Conservation (phyloP, 2,797 vertebrate species). For the Perodicticus potto region DNA sequence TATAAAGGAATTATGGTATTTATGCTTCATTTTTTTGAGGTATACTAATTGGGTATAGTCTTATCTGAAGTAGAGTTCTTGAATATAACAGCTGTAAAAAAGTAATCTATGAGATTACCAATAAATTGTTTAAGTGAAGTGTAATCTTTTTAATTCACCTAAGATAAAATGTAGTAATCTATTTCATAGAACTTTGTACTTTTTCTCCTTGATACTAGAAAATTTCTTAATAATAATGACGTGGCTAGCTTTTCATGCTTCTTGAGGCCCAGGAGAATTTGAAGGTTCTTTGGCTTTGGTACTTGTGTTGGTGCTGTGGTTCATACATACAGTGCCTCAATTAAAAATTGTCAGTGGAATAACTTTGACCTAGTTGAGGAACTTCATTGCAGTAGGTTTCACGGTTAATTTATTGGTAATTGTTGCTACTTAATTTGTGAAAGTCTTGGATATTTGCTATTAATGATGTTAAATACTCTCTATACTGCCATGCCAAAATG, state of each 20-base stretch:
- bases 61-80: constrained; percentile 40
- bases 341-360: constrained; percentile 30
- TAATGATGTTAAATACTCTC: constrained; percentile 31
- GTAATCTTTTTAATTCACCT: neutral
- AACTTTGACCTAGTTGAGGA: constrained; percentile 49
- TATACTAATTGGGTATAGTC: constrained; percentile 1
- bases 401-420: constrained; percentile 32
- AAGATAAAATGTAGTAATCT: neutral
- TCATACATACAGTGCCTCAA: neutral
- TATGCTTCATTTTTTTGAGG: neutral
- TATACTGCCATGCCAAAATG: constrained; percentile 58
- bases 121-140: constrained; percentile 15
- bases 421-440: constrained; percentile 60
- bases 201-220: constrained; percentile 1
- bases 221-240: neutral
- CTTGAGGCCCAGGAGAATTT: neutral
- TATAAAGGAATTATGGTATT: constrained; percentile 44
- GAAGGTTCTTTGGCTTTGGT: constrained; percentile 23
- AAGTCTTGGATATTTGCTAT: constrained; percentile 58
- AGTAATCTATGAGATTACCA: neutral
- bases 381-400: constrained; percentile 38
- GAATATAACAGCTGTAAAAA: constrained; percentile 13
- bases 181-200: constrained; percentile 34
- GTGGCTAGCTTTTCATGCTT: neutral
- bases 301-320: neutral